Evolutionary conservation across 2,888 invertebrate genomes (phyloP).

Genomic region (Oscheius myriophilus): DNA sequence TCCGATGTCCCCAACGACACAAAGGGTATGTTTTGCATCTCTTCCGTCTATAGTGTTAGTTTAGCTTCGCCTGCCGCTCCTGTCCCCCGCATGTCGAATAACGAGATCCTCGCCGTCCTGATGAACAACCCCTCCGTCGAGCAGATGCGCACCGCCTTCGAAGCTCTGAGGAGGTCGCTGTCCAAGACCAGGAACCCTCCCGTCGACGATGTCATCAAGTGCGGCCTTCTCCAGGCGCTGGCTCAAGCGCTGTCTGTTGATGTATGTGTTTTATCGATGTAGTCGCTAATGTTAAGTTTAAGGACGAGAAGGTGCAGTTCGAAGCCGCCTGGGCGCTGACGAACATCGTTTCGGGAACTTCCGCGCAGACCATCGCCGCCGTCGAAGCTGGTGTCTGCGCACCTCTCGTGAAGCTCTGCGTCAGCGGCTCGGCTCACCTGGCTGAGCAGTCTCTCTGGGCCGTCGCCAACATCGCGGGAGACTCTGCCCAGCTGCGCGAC

Average conservation of each 20-base stretch:
- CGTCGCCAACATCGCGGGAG: slow-evolving; percentile 93
- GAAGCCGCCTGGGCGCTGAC: slow-evolving; percentile 97
- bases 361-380: slow-evolving; percentile 84
- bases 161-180: slow-evolving; percentile 80
- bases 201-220: slow-evolving; percentile 84
- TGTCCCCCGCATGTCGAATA: slow-evolving; percentile 33
- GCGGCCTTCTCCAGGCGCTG: slow-evolving; percentile 85
- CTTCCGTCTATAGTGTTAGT: background rate
- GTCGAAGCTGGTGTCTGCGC: slow-evolving; percentile 83
- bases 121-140: slow-evolving; percentile 52
- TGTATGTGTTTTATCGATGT: slow-evolving; percentile 32
- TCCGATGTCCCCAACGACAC: slow-evolving; percentile 32
- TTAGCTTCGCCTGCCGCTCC: slow-evolving; percentile 14
- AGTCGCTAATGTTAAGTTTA: slow-evolving; percentile 23
- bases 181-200: slow-evolving; percentile 90
- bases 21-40: too few species aligned
- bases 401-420: slow-evolving; percentile 81
- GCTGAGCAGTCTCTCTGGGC: slow-evolving; percentile 86
- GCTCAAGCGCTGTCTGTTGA: slow-evolving; percentile 78
- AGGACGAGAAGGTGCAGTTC: slow-evolving; percentile 78
- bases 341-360: slow-evolving; percentile 86
- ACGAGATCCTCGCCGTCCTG: slow-evolving; percentile 55
- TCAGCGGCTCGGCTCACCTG: slow-evolving; percentile 78
- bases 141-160: slow-evolving; percentile 61
- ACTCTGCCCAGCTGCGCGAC: slow-evolving; percentile 80